Percentiles rank a stretch among this genome's conserved stretches.
These are phyloP conservation scores for Cephonodes hylas DNA, from an alignment of 2,888 invertebrate species.

Conservation along the genomic window DNA sequence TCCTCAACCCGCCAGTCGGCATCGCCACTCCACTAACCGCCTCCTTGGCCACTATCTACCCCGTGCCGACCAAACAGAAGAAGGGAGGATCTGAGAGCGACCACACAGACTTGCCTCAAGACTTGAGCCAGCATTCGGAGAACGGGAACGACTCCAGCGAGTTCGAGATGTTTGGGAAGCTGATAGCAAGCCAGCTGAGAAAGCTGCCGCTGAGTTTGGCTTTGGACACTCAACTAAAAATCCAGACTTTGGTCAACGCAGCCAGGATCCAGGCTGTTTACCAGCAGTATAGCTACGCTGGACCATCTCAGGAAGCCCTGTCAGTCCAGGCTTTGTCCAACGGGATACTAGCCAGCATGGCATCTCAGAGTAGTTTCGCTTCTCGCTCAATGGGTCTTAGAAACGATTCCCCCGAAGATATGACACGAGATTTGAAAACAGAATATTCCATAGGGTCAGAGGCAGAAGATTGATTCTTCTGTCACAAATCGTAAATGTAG, in stretches of 20 bases:
- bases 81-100: conserved; percentile 60
- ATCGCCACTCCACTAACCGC: conserved; percentile 74
- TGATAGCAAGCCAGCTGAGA: conserved; percentile 72
- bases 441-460: conserved; percentile 70
- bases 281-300: conserved; percentile 75
- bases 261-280: conserved; percentile 75
- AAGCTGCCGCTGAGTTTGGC: conserved; percentile 71
- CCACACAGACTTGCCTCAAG: conserved; percentile 65
- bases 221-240: conserved; percentile 72
- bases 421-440: conserved; percentile 61
- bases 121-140: conserved; percentile 73
- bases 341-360: conserved; percentile 71
- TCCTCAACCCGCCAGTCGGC: conserved; percentile 73
- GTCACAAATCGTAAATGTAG: conserved; percentile 20
- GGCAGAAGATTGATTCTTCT: conserved; percentile 54
- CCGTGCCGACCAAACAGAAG: conserved; percentile 70
- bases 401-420: conserved; percentile 67
- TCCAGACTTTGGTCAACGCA: conserved; percentile 72
- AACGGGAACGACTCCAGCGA: conserved; percentile 69
- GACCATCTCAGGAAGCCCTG: conserved; percentile 71
- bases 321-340: conserved; percentile 74
- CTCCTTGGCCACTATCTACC: conserved; percentile 71
- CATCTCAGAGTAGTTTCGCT: conserved; percentile 58
- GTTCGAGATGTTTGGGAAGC: conserved; percentile 76
- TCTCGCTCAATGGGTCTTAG: conserved; percentile 53